phyloP scores from a whole-genome alignment of 2,797 vertebrate species.

The Microctenopoma lineatum region DNA sequence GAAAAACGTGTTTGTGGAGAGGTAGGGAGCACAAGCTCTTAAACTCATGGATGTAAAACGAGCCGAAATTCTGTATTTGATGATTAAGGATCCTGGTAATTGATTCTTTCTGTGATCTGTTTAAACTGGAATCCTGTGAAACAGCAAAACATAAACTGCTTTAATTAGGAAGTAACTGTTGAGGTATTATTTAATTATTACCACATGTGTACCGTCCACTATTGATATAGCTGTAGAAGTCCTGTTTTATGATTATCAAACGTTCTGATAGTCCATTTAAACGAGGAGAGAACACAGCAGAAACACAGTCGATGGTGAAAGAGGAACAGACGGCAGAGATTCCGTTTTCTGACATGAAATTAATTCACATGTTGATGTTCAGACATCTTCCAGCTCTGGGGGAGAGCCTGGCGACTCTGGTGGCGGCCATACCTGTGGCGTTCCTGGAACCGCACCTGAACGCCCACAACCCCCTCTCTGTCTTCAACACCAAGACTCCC shows the following conservation, averaged over 20 bases:
- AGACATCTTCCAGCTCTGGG: constrained; percentile 96
- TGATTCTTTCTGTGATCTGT: not conserved
- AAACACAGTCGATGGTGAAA: not conserved
- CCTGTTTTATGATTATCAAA: constrained; percentile 1
- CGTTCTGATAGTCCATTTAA: not conserved
- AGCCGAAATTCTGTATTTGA: not conserved
- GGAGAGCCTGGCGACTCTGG: constrained; percentile 93
- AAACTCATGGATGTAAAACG: not conserved
- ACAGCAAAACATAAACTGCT: not conserved
- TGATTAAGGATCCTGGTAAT: constrained; percentile 1
- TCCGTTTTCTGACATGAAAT: not conserved
- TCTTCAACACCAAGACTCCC: constrained; percentile 97
- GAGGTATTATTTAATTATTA: constrained; percentile 13
- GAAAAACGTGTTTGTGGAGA: constrained; percentile 96
- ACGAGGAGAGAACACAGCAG: constrained; percentile 3
- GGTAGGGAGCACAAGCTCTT: constrained; percentile 76
- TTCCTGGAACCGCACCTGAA: constrained; percentile 96
- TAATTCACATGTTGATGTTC: constrained; percentile 12
- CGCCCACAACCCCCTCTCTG: constrained; percentile 92
- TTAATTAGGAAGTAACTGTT: constrained; percentile 11
- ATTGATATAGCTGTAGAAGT: not conserved
- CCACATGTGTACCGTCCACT: not conserved
- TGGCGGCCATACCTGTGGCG: constrained; percentile 95
- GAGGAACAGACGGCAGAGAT: not conserved
- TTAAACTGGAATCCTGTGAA: constrained; percentile 2